These are phyloP conservation scores for Chrysomela aeneicollis DNA, from an alignment of 2,888 invertebrate species.

Conservation along the genomic window DNA sequence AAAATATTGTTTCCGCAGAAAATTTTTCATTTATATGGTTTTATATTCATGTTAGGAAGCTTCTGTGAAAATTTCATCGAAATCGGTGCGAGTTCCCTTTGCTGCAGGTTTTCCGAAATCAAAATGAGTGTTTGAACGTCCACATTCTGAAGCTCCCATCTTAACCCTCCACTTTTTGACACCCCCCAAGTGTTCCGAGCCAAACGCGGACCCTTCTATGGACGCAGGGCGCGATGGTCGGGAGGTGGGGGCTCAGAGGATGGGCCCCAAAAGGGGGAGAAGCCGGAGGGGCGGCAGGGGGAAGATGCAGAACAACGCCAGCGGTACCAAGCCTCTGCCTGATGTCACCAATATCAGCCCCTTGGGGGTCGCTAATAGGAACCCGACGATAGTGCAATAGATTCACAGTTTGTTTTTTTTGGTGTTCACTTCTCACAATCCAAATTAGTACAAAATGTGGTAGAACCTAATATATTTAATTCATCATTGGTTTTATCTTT, in stretches of 20 bases:
- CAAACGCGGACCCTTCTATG: neutral
- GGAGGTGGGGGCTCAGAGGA: constrained; percentile 60
- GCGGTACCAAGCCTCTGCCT: constrained; percentile 54
- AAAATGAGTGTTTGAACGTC: no score
- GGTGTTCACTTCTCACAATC: neutral
- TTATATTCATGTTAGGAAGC: no score
- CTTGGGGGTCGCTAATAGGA: constrained; percentile 42
- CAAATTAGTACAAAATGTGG: neutral
- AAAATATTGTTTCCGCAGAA: no score
- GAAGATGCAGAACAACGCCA: constrained; percentile 54
- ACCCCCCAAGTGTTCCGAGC: neutral
- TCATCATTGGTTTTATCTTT: neutral
- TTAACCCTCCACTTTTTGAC: no score
- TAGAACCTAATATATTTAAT: neutral
- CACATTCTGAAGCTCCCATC: no score
- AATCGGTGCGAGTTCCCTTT: no score
- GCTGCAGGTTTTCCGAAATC: no score
- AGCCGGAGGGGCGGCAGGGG: constrained; percentile 64
- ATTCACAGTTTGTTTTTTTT: neutral
- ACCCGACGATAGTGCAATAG: constrained; percentile 52
- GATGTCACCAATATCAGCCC: constrained; percentile 58
- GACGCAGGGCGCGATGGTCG: constrained; percentile 49
- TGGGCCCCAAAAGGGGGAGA: constrained; percentile 61
- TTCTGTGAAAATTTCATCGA: no score
- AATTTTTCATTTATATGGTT: no score